Base-by-base conservation (phyloP, 64 coral and sea anemone species). In the Pocillopora damicornis region DNA sequence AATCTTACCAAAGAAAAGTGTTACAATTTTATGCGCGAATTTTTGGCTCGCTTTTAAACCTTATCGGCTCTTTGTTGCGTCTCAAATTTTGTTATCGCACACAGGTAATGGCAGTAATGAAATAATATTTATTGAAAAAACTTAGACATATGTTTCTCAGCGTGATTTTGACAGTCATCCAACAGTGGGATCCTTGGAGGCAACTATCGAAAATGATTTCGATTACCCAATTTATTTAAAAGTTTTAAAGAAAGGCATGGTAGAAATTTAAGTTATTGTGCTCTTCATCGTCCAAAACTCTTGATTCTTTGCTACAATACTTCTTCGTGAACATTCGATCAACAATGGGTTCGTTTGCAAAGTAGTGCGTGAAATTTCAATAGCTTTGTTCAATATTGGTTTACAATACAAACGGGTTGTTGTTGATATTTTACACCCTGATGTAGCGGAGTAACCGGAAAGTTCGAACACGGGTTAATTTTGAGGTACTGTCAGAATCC, bases 321-420 rank as follows among this genome's bases (percentile, higher is more conserved):
- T 83, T 30, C 59, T 85, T 73, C 62, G 9, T 79, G 77, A n/a
- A 13, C 13, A 79, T 71, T 71, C 67, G 67, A 71, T 71, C 67
- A 23, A 71, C 67, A 71, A 23, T 7, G 42, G 30, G 4, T 23
- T 25, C 67, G n/a, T 71, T 71, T 71, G 67, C 12, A 71, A 71
- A 71, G 67, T 23, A 71, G 18, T 18, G 51, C 79, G 57, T 57
- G 61, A 42, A 26, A 85, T 58, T 85, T 73, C 30, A 73, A 85
- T 71, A 12, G 58, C 77, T 79, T 79, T 79, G 79, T 51, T 36
- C 8, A 10, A 67, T 56, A 67, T 67, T 64, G n/a, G 58, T 36
- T 71, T 71, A 4, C 18, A 23, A n/a, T 51, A 51, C 42, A 51
- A 51, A 7, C 42, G 42, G 42, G 42, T 51, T 51, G 42, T 51